Evolutionary conservation across 2,888 invertebrate species (phyloP).

Genomic region (Schizotus pectinicornis): DNA sequence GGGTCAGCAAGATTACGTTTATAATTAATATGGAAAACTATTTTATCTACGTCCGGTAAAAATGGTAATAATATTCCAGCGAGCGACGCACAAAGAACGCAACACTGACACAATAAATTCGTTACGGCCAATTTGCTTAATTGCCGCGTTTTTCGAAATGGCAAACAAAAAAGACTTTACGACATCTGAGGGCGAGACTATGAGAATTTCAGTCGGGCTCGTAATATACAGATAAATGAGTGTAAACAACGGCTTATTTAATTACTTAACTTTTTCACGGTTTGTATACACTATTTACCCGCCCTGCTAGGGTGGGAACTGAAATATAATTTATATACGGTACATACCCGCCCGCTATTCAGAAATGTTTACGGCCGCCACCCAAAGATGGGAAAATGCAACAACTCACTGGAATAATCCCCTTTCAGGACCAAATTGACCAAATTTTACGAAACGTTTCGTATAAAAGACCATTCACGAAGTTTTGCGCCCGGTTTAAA

Average conservation of each 20-base stretch:
- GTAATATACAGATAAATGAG: slow-evolving; percentile 15
- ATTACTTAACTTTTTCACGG: slow-evolving; percentile 28
- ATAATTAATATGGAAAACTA: slow-evolving; percentile 3
- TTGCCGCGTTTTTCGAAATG: not conserved
- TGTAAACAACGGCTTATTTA: slow-evolving; percentile 31
- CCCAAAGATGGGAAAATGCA: too few species aligned
- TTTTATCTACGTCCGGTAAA: slow-evolving; percentile 16
- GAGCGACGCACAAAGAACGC: too few species aligned
- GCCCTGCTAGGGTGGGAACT: slow-evolving; percentile 25
- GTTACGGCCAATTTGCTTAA: slow-evolving; percentile 23
- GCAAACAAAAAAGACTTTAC: too few species aligned
- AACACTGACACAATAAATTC: not conserved
- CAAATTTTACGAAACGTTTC: too few species aligned
- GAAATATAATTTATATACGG: slow-evolving; percentile 27
- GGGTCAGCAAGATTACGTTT: slow-evolving; percentile 20
- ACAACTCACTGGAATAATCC: too few species aligned
- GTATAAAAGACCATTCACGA: too few species aligned
- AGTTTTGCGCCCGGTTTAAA: too few species aligned
- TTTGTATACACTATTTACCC: slow-evolving; percentile 31
- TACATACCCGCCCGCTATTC: too few species aligned
- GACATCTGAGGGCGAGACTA: too few species aligned
- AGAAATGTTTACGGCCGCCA: too few species aligned
- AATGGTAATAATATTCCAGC: slow-evolving; percentile 14
- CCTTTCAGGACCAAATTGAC: too few species aligned
- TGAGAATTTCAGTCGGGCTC: not conserved